These are phyloP conservation scores for Lutraria lutraria DNA, from an alignment of 2,888 invertebrate species.

Conservation along the genomic window DNA sequence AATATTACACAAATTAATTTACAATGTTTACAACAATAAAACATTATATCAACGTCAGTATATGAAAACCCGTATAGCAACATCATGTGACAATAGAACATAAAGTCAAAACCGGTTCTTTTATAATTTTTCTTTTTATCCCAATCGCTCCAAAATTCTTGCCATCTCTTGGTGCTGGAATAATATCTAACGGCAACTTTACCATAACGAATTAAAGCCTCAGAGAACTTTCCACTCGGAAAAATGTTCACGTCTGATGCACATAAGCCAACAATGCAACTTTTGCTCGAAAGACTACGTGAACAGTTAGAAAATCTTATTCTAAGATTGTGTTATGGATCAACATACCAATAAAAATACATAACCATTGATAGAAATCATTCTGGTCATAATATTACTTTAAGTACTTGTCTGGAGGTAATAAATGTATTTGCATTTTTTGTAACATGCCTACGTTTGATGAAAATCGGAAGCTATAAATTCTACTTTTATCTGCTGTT, in stretches of 20 bases:
- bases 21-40: not conserved
- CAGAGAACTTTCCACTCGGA: not conserved
- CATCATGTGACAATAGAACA: slow-evolving; percentile 2
- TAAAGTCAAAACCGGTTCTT: not conserved
- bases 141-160: not conserved
- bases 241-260: not conserved
- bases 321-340: too few relatives aligned
- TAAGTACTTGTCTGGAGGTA: too few relatives aligned
- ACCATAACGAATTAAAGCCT: not conserved
- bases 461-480: too few relatives aligned
- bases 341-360: too few relatives aligned
- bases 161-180: too few relatives aligned
- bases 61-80: slow-evolving; percentile 12
- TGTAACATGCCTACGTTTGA: too few relatives aligned
- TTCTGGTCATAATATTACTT: too few relatives aligned
- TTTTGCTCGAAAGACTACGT: not conserved
- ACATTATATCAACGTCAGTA: not conserved
- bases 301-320: not conserved
- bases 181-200: too few relatives aligned
- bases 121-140: not conserved
- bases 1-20: not conserved
- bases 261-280: not conserved
- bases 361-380: too few relatives aligned
- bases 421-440: too few relatives aligned
- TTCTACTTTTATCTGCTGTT: too few relatives aligned